Conservation (phyloP, 2,797 vertebrate genomes). For the Melanotaenia maccullochi region DNA sequence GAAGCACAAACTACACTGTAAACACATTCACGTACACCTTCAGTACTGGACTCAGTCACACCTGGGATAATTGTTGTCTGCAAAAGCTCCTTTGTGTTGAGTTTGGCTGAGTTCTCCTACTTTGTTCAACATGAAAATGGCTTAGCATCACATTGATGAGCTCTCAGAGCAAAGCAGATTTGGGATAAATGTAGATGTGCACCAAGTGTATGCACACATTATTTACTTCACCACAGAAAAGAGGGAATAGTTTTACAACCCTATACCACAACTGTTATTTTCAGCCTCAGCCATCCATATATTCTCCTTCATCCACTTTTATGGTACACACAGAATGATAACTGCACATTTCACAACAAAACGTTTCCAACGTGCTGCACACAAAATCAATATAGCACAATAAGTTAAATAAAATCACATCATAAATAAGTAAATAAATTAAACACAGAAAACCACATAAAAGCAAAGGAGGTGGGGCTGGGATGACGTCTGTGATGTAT, state of each 20-base stretch:
- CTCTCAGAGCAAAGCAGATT: slow-evolving; percentile 49
- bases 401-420: no score
- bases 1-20: slow-evolving; percentile 60
- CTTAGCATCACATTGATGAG: slow-evolving; percentile 14
- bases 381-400: no score
- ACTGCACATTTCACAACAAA: slow-evolving; percentile 45
- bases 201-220: slow-evolving; percentile 53
- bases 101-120: not conserved
- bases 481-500: no score
- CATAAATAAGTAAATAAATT: no score
- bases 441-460: no score
- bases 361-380: no score
- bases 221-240: slow-evolving; percentile 69
- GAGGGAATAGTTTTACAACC: slow-evolving; percentile 71
- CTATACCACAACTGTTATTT: slow-evolving; percentile 65
- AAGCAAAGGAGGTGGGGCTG: no score
- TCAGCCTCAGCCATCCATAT: slow-evolving; percentile 63
- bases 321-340: slow-evolving; percentile 68
- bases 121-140: slow-evolving; percentile 3
- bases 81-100: slow-evolving; percentile 9
- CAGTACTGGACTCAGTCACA: slow-evolving; percentile 26
- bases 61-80: slow-evolving; percentile 34
- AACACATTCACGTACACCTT: slow-evolving; percentile 35
- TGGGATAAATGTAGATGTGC: slow-evolving; percentile 31
- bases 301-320: slow-evolving; percentile 74